A percentile compares a stretch with the other conserved stretches of the same genome.
Evolutionary conservation across 2,113 vertebrate species (phyloP).

Genomic region (Pollimyrus isidori): DNA sequence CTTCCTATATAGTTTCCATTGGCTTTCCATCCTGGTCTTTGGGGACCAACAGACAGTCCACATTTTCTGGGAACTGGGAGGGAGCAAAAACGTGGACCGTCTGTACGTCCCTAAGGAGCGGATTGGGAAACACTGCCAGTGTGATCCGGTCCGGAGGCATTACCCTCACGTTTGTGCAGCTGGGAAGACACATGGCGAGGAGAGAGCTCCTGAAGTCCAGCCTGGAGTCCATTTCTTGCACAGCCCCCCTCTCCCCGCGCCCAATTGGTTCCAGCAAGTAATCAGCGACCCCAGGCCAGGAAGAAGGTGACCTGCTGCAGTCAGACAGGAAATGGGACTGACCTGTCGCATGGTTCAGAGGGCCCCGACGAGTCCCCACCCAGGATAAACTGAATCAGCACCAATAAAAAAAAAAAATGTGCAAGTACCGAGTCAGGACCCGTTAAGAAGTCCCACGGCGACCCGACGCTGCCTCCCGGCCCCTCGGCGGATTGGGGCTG

Average conservation of each 20-base stretch:
- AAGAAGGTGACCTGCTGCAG: not conserved
- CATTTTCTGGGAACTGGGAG: not conserved
- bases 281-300: not conserved
- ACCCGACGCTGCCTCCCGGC: not conserved
- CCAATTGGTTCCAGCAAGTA: not conserved
- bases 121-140: not conserved
- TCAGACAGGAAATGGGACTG: not conserved
- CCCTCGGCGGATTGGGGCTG: not conserved
- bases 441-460: not conserved
- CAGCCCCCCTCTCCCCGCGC: not conserved
- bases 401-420: not conserved
- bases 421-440: not conserved
- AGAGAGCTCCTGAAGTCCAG: not conserved
- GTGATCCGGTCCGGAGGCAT: not conserved
- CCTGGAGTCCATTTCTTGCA: not conserved
- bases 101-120: not conserved
- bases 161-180: not conserved
- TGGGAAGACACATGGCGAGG: not conserved
- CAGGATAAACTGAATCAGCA: not conserved
- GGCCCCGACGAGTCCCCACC: not conserved
- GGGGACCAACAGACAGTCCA: not conserved
- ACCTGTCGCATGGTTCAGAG: not conserved
- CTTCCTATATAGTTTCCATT: not conserved
- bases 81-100: not conserved
- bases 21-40: not conserved